Conservation (phyloP, 2,888 invertebrate species). For the Machimus atricapillus region DNA sequence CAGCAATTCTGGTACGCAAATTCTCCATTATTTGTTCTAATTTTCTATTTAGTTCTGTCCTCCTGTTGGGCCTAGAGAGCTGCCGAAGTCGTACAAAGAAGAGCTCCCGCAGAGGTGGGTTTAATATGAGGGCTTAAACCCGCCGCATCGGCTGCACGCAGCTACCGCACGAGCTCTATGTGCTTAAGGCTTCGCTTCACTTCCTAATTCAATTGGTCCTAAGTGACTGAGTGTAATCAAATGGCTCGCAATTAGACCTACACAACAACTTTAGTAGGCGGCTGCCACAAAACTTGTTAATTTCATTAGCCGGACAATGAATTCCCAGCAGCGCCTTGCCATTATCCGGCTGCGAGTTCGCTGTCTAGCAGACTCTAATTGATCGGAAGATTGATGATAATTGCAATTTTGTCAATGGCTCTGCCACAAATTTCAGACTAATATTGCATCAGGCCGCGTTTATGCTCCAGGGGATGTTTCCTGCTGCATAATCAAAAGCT, state of each 20-base stretch:
- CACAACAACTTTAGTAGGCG: neutral
- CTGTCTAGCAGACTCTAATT: neutral
- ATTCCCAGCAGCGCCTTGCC: neutral
- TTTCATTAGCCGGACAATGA: neutral
- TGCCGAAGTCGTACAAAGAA: neutral
- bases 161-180: neutral
- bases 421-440: neutral
- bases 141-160: neutral
- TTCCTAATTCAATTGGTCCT: slow-evolving; percentile 16
- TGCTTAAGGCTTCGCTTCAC: neutral
- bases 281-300: neutral
- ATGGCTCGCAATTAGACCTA: neutral
- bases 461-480: neutral
- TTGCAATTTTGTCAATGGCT: neutral
- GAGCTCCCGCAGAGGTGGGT: neutral
- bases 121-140: neutral
- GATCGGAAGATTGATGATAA: slow-evolving; percentile 14
- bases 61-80: neutral
- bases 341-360: neutral
- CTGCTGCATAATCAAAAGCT: slow-evolving; percentile 18
- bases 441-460: neutral
- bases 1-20: neutral
- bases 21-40: neutral
- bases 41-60: neutral
- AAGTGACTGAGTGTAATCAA: slow-evolving; percentile 3